Percentiles rank a stretch among this genome's conserved stretches.
Evolutionary conservation across 2,888 invertebrate species (phyloP).

Genomic region (Archips crataeganus): DNA sequence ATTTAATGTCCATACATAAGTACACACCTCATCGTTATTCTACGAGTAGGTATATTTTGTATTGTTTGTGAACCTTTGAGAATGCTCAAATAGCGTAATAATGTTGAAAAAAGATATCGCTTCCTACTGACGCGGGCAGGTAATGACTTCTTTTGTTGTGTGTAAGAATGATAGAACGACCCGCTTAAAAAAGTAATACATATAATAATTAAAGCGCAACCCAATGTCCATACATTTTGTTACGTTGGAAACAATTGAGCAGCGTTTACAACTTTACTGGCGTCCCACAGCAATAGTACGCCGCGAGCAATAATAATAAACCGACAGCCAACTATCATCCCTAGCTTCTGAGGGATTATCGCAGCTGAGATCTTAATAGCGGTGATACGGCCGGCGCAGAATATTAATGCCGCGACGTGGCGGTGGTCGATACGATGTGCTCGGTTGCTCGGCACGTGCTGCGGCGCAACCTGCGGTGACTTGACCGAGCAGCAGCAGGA

Average conservation of each 20-base stretch:
- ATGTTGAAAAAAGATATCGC: not conserved
- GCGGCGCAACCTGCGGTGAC: not conserved
- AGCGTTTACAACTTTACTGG: no score
- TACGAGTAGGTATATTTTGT: no score
- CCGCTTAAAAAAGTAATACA: not conserved
- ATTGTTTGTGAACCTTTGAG: not conserved
- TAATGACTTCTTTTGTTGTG: not conserved
- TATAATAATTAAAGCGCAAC: not conserved
- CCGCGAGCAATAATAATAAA: constrained; percentile 7
- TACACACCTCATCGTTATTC: not conserved
- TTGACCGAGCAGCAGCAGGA: not conserved
- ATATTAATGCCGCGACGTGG: constrained; percentile 19
- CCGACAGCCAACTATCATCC: constrained; percentile 11
- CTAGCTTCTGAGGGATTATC: constrained; percentile 28
- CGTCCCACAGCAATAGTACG: not conserved
- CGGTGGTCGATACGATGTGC: constrained; percentile 6
- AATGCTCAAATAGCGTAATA: not conserved
- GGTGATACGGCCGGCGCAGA: constrained; percentile 16
- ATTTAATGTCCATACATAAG: not conserved
- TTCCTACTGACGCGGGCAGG: no score
- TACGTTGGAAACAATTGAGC: not conserved
- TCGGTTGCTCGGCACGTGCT: not conserved
- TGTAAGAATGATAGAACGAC: not conserved
- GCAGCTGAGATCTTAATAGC: constrained; percentile 36
- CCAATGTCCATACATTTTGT: not conserved